Evolutionary conservation across 2,888 invertebrate genomes (phyloP).

Genomic region (Hydriomena furcata): DNA sequence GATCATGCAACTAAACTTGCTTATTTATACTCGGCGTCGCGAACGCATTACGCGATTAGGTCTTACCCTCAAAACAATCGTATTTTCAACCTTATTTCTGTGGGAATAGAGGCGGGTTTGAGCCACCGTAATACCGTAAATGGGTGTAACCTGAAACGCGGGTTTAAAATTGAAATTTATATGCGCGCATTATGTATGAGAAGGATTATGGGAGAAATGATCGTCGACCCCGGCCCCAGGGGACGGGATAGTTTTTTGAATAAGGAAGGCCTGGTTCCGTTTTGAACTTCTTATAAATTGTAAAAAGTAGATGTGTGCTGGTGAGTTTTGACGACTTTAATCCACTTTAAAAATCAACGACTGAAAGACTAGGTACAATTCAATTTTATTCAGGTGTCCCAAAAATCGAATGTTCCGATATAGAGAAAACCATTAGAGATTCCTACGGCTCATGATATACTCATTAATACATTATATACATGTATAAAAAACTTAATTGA

Average conservation of each 20-base stretch:
- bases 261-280: slow-evolving; percentile 16
- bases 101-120: slow-evolving; percentile 12
- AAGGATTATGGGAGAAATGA: slow-evolving; percentile 57
- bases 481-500: no score
- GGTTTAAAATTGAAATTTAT: slow-evolving; percentile 83
- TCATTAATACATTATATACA: no score
- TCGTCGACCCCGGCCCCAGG: slow-evolving; percentile 41
- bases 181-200: slow-evolving; percentile 80
- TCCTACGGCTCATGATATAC: no score
- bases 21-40: slow-evolving; percentile 61
- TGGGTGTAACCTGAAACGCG: slow-evolving; percentile 75
- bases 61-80: slow-evolving; percentile 24
- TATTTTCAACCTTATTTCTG: slow-evolving; percentile 22
- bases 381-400: no score
- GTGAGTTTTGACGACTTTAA: background rate
- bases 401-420: no score
- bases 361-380: no score
- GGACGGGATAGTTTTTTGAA: slow-evolving; percentile 42
- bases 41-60: slow-evolving; percentile 69
- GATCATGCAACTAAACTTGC: slow-evolving; percentile 43
- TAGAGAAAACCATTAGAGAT: no score
- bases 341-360: background rate
- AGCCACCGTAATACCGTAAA: slow-evolving; percentile 71
- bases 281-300: background rate
- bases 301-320: background rate